Conservation (phyloP, 2,113 vertebrate genomes). For the Semnornis frantzii region DNA sequence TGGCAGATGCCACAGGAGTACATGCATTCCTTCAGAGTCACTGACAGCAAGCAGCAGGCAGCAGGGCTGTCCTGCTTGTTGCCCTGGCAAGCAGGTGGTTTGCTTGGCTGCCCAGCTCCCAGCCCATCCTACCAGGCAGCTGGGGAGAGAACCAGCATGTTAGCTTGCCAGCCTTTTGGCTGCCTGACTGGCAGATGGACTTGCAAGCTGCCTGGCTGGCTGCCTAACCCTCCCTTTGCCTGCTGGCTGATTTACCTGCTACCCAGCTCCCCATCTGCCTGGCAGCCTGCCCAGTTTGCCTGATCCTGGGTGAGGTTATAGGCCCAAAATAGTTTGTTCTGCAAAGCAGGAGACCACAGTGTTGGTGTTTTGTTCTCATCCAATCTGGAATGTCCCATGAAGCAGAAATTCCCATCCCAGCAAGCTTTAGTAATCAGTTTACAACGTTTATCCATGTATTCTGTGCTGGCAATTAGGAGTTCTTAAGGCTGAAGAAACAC, state of each 20-base stretch:
- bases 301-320: neutral
- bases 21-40: constrained; percentile 24
- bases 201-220: constrained; percentile 30
- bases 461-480: neutral
- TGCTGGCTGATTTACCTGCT: constrained; percentile 34
- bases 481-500: constrained; percentile 29
- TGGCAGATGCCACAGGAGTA: neutral
- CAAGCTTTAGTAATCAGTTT: constrained; percentile 45
- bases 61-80: neutral
- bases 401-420: constrained; percentile 52
- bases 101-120: constrained; percentile 38
- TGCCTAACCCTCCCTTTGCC: neutral
- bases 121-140: neutral
- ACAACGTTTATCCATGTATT: constrained; percentile 25
- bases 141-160: neutral
- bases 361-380: constrained; percentile 7
- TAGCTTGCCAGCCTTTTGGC: neutral
- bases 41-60: constrained; percentile 41
- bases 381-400: constrained; percentile 11
- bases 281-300: constrained; percentile 11
- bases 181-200: constrained; percentile 46
- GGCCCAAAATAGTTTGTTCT: constrained; percentile 43
- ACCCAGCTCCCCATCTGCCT: constrained; percentile 14
- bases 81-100: constrained; percentile 9
- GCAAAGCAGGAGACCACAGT: constrained; percentile 5